Evolutionary conservation across 2,888 invertebrate species (phyloP), one percentile per base, ranked within the genome.

Genomic region (Heliconius erato): DNA sequence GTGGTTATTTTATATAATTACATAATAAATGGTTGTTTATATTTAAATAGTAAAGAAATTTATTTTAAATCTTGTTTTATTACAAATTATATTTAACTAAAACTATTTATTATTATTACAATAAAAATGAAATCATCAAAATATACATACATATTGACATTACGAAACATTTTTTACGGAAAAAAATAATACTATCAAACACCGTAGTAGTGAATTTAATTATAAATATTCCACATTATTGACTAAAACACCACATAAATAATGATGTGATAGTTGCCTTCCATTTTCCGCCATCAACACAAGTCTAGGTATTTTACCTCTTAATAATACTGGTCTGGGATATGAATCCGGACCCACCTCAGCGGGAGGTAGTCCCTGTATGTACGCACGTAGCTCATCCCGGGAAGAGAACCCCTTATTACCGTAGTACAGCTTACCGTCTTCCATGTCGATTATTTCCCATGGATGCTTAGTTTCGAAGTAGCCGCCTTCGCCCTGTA

Each of bases 401-500:
- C 94, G 91, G 0, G 87, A 87, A 0, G 86, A n/a, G 90, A 95
- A 95, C 1, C 85, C 85, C n/a, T 86, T 88, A 82, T 90, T 90
- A 0, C 92, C 95, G 89, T 95, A 95, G 23, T 92, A 81, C 6
- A 86, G 54, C 19, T 85, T 81, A 3, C 87, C 90, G 0, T 90
- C 85, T 1, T 88, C 85, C 0, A 88, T 82, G 63, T 89, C 86
- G 0, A 91, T 19, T 0, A 88, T 81, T 68, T 85, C 82, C 96
- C 96, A 96, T 0, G 91, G 87, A 1, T 87, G 82, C 0, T 89
- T 74, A 0, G 94, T 95, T 79, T 92, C 92, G 90, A 96, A 95
- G 91, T 95, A 96, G 0, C 96, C 96, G 82, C 95, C 94, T 68
- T 92, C 92, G n/a, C 95, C 94, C 94, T 95, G 89, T 0, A 83